These are phyloP conservation scores for Melopsittacus undulatus DNA, from an alignment of 2,797 vertebrate species.

Conservation along the genomic window DNA sequence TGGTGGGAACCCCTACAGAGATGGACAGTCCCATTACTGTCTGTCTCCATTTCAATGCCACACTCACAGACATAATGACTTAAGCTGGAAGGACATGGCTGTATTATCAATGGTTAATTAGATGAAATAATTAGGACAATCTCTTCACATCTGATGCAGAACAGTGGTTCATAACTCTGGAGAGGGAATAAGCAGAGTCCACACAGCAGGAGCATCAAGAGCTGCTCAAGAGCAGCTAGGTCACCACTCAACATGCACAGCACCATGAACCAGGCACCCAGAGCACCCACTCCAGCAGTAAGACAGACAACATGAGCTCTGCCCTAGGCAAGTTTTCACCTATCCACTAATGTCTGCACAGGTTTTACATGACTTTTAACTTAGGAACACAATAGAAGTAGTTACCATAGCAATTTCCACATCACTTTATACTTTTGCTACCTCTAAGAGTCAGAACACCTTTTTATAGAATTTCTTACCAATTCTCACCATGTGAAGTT, in stretches of 20 bases:
- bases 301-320: background rate
- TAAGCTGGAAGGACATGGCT: background rate
- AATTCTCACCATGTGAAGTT: conserved; percentile 1
- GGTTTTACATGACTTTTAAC: conserved; percentile 22
- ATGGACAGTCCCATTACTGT: background rate
- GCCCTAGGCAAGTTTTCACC: background rate
- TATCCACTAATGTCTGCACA: background rate
- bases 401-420: conserved; percentile 65
- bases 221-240: background rate
- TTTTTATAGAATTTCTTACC: conserved; percentile 52
- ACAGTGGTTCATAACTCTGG: background rate
- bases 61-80: background rate
- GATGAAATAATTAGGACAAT: background rate
- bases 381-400: conserved; percentile 26
- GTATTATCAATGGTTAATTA: background rate
- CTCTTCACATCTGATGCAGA: background rate
- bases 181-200: background rate
- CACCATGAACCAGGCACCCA: background rate
- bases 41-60: background rate
- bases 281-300: background rate
- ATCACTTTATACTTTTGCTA: conserved; percentile 36
- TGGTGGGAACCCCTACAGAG: background rate
- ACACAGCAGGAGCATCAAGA: background rate
- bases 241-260: background rate
- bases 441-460: conserved; percentile 7